These are phyloP conservation scores for Enteromius trimaculatus DNA, from an alignment of 2,797 vertebrate species.

Conservation along the genomic window DNA sequence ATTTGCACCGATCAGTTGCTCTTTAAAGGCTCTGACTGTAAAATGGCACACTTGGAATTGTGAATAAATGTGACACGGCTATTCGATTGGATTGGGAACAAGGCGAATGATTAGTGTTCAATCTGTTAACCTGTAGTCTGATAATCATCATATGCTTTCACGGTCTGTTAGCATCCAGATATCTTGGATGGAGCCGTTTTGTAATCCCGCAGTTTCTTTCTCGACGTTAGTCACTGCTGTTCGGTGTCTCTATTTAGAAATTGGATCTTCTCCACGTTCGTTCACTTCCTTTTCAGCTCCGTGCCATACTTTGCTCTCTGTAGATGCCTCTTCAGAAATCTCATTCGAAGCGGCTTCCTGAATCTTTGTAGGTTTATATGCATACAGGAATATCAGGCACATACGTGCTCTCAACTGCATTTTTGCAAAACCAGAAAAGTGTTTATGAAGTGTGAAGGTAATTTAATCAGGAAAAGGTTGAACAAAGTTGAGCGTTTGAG, in stretches of 20 bases:
- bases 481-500: background rate
- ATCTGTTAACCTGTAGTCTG: slow-evolving; percentile 44
- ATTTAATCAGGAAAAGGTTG: background rate
- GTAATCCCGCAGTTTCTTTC: slow-evolving; percentile 23
- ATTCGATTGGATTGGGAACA: slow-evolving; percentile 18
- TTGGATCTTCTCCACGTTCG: slow-evolving; percentile 33
- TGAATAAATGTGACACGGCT: slow-evolving; percentile 32
- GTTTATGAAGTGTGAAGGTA: background rate
- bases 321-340: slow-evolving; percentile 23
- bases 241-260: slow-evolving; percentile 33
- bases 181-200: slow-evolving; percentile 28
- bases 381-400: slow-evolving; percentile 13
- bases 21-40: slow-evolving; percentile 14
- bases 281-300: slow-evolving; percentile 27
- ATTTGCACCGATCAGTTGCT: background rate
- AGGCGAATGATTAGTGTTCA: slow-evolving; percentile 32
- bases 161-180: slow-evolving; percentile 44
- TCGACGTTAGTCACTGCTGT: slow-evolving; percentile 33
- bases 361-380: slow-evolving; percentile 8
- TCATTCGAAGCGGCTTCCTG: background rate
- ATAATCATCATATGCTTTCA: slow-evolving; percentile 44
- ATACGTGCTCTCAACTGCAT: background rate
- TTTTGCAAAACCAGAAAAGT: background rate
- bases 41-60: slow-evolving; percentile 35
- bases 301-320: slow-evolving; percentile 28